phyloP scores from a whole-genome alignment of 2,113 vertebrate genomes.

The Ploceus nigricollis region DNA sequence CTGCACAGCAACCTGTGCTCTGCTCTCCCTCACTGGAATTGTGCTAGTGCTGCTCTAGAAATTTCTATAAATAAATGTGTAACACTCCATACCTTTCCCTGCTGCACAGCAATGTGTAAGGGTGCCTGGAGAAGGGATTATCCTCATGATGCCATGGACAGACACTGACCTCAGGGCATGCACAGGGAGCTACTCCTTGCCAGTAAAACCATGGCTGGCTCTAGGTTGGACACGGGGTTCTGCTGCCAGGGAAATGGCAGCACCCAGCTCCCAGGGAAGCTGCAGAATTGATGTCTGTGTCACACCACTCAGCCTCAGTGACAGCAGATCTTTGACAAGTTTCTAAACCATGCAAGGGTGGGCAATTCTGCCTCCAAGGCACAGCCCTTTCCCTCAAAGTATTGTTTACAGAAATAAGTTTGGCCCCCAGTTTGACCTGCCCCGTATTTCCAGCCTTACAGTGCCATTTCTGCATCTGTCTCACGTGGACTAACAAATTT shows the following conservation, averaged over 20 bases:
- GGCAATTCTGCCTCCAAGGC: background rate
- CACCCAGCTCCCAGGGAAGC: background rate
- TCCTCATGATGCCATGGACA: background rate
- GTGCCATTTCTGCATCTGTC: background rate
- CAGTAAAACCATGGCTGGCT: background rate
- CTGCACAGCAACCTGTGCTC: background rate
- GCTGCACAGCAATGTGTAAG: background rate
- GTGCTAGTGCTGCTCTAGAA: background rate
- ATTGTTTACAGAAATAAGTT: background rate
- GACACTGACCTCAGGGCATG: background rate
- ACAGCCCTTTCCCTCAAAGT: background rate
- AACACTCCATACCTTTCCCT: background rate
- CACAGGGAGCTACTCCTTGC: background rate
- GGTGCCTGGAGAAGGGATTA: background rate
- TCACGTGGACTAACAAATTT: background rate
- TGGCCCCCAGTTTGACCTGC: background rate
- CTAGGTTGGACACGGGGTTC: background rate
- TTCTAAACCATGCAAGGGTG: background rate
- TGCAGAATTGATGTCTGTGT: background rate
- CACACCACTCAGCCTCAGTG: background rate
- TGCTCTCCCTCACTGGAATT: background rate
- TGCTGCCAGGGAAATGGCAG: background rate
- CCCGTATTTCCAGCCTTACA: background rate
- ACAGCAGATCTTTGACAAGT: background rate
- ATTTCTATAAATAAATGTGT: background rate